These are phyloP conservation scores for Ptilonorhynchus violaceus DNA, from an alignment of 2,113 vertebrate genomes.

Conservation along the genomic window DNA sequence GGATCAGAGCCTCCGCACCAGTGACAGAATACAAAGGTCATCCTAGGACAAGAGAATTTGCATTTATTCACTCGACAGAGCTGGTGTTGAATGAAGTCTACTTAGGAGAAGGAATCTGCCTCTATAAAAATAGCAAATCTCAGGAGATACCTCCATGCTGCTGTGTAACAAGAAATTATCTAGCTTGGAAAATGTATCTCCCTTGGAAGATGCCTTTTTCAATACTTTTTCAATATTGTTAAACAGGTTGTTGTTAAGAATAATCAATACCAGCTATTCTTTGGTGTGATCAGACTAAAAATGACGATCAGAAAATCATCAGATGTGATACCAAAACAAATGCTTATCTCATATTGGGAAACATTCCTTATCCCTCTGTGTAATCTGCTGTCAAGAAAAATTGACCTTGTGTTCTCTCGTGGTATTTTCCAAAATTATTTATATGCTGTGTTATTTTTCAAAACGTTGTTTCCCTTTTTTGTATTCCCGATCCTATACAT, in stretches of 20 bases:
- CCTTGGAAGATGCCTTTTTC: neutral
- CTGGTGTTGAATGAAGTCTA: neutral
- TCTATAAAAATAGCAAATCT: neutral
- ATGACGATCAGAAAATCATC: neutral
- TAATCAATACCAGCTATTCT: neutral
- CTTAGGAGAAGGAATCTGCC: neutral
- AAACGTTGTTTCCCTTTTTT: neutral
- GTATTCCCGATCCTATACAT: accelerated
- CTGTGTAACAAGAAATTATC: neutral
- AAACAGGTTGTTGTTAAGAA: neutral
- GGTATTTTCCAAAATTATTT: neutral
- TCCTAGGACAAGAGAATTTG: neutral
- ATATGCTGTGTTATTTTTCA: neutral
- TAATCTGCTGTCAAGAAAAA: neutral
- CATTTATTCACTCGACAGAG: neutral
- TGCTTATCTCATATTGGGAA: neutral
- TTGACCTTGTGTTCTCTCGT: neutral
- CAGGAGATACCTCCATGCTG: neutral
- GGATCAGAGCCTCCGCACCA: neutral
- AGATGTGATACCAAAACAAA: neutral
- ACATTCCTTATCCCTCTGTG: neutral
- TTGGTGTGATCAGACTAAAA: neutral
- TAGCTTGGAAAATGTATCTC: neutral
- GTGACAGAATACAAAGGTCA: neutral
- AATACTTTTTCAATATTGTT: neutral